phyloP scores from a whole-genome alignment of 2,888 invertebrate genomes.

The Eupithecia insigniata region DNA sequence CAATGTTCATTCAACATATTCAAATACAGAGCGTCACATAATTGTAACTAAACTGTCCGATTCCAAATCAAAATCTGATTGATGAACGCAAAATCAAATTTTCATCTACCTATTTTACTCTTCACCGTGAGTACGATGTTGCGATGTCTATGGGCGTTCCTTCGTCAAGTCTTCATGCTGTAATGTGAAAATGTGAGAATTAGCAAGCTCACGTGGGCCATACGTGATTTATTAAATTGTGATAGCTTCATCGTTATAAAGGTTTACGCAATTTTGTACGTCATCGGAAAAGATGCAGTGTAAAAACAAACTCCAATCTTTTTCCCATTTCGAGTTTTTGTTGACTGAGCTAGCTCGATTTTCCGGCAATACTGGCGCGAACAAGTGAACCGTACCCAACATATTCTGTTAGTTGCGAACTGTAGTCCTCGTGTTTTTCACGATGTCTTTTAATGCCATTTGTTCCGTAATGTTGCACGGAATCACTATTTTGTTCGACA shows the following conservation, averaged over 20 bases:
- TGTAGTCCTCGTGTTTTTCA: conserved; percentile 70
- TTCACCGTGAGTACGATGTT: no score
- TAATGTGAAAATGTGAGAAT: no score
- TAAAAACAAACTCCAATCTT: neutral
- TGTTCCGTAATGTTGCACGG: conserved; percentile 54
- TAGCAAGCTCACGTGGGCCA: no score
- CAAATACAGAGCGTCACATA: neutral
- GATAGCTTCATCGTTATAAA: no score
- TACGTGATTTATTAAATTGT: no score
- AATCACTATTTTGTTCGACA: conserved; percentile 42
- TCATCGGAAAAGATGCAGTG: neutral
- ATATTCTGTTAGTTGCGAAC: conserved; percentile 78
- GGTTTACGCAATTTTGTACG: neutral
- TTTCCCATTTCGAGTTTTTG: neutral
- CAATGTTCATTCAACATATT: neutral
- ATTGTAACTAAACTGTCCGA: neutral
- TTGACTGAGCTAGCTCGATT: conserved; percentile 18
- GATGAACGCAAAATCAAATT: neutral
- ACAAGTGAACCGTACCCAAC: conserved; percentile 76
- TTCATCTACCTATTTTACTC: no score
- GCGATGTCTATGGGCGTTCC: no score
- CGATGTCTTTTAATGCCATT: conserved; percentile 64
- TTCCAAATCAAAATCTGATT: neutral
- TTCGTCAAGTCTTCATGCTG: no score
- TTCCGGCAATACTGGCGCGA: conserved; percentile 68